Evolutionary conservation across 2,888 invertebrate species (phyloP).

Genomic region (Trimorus sp.): DNA sequence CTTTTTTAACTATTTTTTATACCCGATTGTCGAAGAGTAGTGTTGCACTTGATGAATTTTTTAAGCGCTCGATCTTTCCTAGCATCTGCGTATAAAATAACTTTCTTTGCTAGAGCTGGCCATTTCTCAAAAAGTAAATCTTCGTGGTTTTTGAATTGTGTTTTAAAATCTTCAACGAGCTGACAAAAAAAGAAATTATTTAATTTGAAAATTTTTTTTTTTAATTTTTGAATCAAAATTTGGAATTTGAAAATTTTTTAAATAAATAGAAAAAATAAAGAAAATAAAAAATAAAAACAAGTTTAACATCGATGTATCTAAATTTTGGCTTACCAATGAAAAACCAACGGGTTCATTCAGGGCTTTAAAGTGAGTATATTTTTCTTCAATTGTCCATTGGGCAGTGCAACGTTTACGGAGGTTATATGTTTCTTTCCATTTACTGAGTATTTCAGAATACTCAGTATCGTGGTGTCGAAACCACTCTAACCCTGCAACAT

Average conservation of each 20-base stretch:
- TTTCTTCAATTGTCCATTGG: slow-evolving; percentile 14
- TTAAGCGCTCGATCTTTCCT: slow-evolving; percentile 23
- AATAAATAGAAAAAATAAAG: background rate
- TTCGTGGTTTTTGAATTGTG: background rate
- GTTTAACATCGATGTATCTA: background rate
- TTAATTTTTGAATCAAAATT: too few species aligned
- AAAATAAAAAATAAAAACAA: too few species aligned
- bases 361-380: slow-evolving; percentile 5
- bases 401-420: slow-evolving; percentile 7
- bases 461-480: slow-evolving; percentile 17
- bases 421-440: slow-evolving; percentile 14
- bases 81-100: background rate
- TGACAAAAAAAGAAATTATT: slow-evolving; percentile 6
- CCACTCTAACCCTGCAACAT: slow-evolving; percentile 1
- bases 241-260: background rate
- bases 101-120: slow-evolving; percentile 6
- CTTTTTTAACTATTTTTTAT: background rate
- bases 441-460: background rate
- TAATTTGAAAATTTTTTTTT: background rate
- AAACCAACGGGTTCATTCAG: slow-evolving; percentile 6
- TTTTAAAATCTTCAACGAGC: slow-evolving; percentile 12
- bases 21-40: slow-evolving; percentile 2
- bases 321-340: slow-evolving; percentile 10
- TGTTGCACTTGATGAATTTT: slow-evolving; percentile 12
- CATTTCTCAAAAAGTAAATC: slow-evolving; percentile 7